These are phyloP conservation scores for Dendrophyllia cribrosa DNA, from an alignment of 64 coral and sea anemone genomes.

Conservation along the genomic window DNA sequence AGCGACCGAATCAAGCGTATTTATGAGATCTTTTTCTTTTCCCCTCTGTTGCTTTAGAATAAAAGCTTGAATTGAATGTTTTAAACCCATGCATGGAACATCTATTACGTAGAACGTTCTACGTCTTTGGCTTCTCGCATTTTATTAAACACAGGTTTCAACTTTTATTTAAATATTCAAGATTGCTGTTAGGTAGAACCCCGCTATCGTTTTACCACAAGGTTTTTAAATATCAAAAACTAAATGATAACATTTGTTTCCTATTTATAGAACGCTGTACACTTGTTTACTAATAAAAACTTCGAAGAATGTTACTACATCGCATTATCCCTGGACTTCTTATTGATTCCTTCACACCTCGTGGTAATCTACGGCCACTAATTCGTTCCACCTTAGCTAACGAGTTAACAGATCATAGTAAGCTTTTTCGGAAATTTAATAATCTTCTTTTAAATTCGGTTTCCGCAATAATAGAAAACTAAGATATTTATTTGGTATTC, in stretches of 20 bases:
- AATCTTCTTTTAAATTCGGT: neutral
- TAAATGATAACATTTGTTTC: neutral
- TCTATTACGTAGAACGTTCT: neutral
- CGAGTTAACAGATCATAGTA: neutral
- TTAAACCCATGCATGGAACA: neutral
- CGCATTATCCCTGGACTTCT: too few species aligned
- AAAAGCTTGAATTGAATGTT: neutral
- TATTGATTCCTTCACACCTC: too few species aligned
- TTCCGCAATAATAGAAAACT: neutral
- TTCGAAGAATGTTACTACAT: too few species aligned
- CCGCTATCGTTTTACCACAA: neutral
- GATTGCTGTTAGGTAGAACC: neutral
- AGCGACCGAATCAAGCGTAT: neutral
- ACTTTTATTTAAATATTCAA: neutral
- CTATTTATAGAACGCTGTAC: neutral
- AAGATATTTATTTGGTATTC: conserved; percentile 14
- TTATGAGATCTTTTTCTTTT: conserved; percentile 15
- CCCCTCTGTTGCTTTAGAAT: conserved; percentile 12
- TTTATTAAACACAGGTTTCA: neutral
- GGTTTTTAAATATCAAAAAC: neutral
- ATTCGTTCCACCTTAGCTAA: neutral
- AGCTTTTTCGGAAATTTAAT: neutral
- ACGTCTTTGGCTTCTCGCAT: neutral
- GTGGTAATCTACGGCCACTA: too few species aligned
- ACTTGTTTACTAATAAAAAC: too few species aligned